phyloP scores from a whole-genome alignment of 2,888 invertebrate genomes.

The Galerucella pusilla region DNA sequence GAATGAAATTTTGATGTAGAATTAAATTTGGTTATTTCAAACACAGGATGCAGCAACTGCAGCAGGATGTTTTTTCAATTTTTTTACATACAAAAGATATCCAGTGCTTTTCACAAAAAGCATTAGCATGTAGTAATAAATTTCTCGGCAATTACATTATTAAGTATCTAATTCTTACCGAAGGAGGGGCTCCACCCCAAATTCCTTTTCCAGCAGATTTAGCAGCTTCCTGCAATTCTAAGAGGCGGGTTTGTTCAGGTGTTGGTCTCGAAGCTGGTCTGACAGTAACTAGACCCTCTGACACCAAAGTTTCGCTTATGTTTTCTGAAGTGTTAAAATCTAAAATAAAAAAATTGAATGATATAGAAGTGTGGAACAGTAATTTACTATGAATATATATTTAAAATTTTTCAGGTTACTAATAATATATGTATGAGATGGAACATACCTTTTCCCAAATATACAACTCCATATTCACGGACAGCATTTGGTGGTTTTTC shows the following conservation, averaged over 20 bases:
- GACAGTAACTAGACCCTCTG: slow-evolving; percentile 90
- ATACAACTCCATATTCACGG: slow-evolving; percentile 91
- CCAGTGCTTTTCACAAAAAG: no score
- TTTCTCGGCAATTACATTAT: background rate
- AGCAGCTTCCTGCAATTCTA: slow-evolving; percentile 91
- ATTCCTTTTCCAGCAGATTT: slow-evolving; percentile 89
- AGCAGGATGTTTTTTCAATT: no score
- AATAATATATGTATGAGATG: background rate
- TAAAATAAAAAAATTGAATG: slow-evolving; percentile 49
- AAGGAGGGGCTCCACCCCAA: slow-evolving; percentile 67
- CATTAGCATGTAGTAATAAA: no score
- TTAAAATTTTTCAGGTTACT: no score
- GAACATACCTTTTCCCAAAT: slow-evolving; percentile 80
- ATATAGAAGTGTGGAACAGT: no score
- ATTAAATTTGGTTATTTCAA: no score
- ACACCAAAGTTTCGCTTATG: slow-evolving; percentile 86
- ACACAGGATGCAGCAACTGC: no score
- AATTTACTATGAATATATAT: no score
- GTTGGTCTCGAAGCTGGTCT: slow-evolving; percentile 73
- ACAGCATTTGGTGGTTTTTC: slow-evolving; percentile 86
- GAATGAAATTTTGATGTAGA: no score
- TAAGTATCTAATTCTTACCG: slow-evolving; percentile 46
- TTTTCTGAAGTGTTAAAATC: slow-evolving; percentile 81
- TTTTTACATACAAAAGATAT: no score
- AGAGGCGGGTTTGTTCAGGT: slow-evolving; percentile 75